Conservation (phyloP, 2,797 vertebrate genomes). For the Telmatherina bonti region DNA sequence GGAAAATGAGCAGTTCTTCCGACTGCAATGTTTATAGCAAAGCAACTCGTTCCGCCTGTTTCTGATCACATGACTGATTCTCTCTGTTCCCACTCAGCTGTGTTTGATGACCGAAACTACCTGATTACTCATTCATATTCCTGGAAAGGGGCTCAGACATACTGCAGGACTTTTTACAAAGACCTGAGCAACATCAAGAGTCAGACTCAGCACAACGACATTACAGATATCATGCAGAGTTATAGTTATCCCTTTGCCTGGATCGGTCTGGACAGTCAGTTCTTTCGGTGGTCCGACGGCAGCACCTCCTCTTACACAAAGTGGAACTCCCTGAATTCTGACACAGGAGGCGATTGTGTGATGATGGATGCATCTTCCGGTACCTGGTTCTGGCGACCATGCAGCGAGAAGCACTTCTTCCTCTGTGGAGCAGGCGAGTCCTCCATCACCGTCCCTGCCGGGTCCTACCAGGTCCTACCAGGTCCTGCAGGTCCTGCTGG, state of each 20-base stretch:
- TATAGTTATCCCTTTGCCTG: neutral
- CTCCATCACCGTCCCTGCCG: neutral
- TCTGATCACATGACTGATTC: no score
- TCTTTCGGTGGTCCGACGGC: slow-evolving; percentile 20
- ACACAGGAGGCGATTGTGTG: neutral
- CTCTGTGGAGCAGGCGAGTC: slow-evolving; percentile 41
- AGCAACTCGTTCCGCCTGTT: no score
- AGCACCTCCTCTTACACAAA: neutral
- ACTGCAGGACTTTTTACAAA: slow-evolving; percentile 2
- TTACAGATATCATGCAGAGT: fast-evolving
- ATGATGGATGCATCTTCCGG: fast-evolving
- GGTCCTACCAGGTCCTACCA: no score
- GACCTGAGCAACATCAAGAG: slow-evolving; percentile 35
- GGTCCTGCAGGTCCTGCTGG: no score
- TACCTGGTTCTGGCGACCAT: neutral
- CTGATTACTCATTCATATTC: no score
- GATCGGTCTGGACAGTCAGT: slow-evolving; percentile 13
- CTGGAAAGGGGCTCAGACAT: neutral
- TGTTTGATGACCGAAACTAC: no score
- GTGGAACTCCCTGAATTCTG: fast-evolving
- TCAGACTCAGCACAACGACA: fast-evolving
- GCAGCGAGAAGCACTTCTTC: neutral
- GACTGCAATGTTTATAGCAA: no score
- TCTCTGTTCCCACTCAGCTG: no score
- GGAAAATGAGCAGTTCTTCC: no score